Evolutionary conservation across 2,797 vertebrate species (phyloP).

Genomic region (Galaxias olidus): DNA sequence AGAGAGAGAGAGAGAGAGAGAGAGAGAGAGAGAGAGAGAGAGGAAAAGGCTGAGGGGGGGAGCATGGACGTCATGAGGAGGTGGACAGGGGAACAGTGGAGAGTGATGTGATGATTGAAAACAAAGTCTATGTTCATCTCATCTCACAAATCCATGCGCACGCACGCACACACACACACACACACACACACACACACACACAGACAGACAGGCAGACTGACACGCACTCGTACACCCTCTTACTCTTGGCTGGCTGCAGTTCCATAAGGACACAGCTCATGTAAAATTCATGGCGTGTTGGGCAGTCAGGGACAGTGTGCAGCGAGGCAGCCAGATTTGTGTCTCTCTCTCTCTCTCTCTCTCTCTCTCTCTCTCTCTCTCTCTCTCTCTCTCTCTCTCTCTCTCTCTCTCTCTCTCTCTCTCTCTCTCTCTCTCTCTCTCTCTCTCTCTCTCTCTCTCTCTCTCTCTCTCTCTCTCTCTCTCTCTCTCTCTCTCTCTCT

Average conservation of each 20-base stretch:
- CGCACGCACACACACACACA: conserved; percentile 33
- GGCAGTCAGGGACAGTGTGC: conserved; percentile 45
- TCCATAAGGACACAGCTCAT: conserved; percentile 66
- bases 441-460: no score
- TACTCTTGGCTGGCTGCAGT: conserved; percentile 41
- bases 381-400: conserved; percentile 7
- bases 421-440: no score
- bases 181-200: conserved; percentile 30
- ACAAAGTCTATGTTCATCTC: conserved; percentile 7
- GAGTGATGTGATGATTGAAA: no score
- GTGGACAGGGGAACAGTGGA: no score
- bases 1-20: background rate
- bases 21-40: background rate
- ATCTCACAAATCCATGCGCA: background rate
- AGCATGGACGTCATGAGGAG: background rate
- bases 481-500: no score
- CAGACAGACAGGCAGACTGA: conserved; percentile 15
- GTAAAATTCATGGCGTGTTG: conserved; percentile 62
- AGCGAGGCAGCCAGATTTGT: conserved; percentile 35
- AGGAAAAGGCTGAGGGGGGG: background rate
- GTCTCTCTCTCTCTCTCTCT: conserved; percentile 2
- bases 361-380: conserved; percentile 12
- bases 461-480: conserved; percentile 1
- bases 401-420: no score
- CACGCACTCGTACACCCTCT: conserved; percentile 20